Base-by-base conservation (phyloP, 1,140 invertebrate genomes). In the Zaprionus taronus region DNA sequence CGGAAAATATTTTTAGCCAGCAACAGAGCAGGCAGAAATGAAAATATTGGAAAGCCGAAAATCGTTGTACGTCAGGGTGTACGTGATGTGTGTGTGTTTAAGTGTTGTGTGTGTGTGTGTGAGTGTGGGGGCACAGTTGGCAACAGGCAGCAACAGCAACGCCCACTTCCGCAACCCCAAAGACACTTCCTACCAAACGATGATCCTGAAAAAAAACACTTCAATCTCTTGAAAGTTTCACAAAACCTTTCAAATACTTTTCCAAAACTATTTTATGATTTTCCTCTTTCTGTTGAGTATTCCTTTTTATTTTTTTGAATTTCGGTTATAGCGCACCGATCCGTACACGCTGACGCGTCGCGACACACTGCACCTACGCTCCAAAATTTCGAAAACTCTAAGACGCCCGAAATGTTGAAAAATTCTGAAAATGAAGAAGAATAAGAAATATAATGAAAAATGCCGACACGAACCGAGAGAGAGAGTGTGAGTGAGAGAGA, bases 341-440 rank as follows among this genome's bases (percentile, higher is more conserved):
- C 85, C 76, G 85, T 72, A 90, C 89, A 87, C 77, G 81, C 79
- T 84, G 90, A 92, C 91, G 91, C 91, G 76, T 65, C 83, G 83
- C 87, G 84, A 91, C 89, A 90, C 80, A 92, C 91, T 92, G 91
- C 91, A 92, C 91, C 91, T 91, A 92, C 91, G 91, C 89, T 92
- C 91, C 82, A 92, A 91, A 91, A 87, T 87, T 87, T 91, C 65
- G 72, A 89, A 90, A 90, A 90, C 84, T 90, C 85, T 90, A 89
- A 89, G 84, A 89, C 84, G 58, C 57, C 56, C 56, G 61, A 73
- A 73, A 68, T 72, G 83, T 90, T 80, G 61, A 79, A 87, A 86
- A 87, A 89, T 86, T 87, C 84, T 87, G 79, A 68, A 86, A 86
- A 80, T 62, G 15, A 24, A 60, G 65, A 38, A 74, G 38, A 55